Conservation (phyloP, 92 coral and sea anemone genomes). For the Meandrina meandrites region DNA sequence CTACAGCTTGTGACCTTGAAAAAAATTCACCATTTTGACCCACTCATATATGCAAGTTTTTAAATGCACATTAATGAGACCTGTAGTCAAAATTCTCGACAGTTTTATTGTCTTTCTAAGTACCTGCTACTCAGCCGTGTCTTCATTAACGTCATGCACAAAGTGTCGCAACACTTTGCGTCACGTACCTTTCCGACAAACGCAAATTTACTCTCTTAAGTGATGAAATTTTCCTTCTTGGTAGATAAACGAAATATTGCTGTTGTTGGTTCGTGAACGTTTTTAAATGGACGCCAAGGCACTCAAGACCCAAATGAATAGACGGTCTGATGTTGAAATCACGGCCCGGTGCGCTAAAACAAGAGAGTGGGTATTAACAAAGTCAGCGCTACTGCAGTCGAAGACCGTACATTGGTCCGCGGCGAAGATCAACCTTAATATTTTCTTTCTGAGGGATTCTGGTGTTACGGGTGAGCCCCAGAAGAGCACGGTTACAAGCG, state of each 20-base stretch:
- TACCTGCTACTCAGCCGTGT: conserved; percentile 17
- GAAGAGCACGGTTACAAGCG: background rate
- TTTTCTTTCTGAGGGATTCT: conserved; percentile 25
- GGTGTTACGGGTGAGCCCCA: background rate
- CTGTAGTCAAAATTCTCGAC: conserved; percentile 11
- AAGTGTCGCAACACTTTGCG: conserved; percentile 24
- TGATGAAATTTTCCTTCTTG: conserved; percentile 15
- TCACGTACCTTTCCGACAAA: conserved; percentile 32
- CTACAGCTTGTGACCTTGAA: background rate
- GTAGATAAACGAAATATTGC: background rate
- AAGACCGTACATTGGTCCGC: conserved; percentile 37
- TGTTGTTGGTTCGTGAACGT: background rate
- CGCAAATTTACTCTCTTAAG: background rate
- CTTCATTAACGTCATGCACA: conserved; percentile 12
- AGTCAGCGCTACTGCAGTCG: conserved; percentile 31
- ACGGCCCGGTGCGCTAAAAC: background rate
- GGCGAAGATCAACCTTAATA: conserved; percentile 38
- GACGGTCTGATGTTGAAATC: conserved; percentile 9
- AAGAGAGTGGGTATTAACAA: conserved; percentile 21
- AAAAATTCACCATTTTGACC: conserved; percentile 2
- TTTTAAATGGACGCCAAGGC: background rate
- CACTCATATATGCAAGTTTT: conserved; percentile 3
- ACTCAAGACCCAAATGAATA: background rate
- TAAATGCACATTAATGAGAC: conserved; percentile 42
- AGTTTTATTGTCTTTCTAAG: conserved; percentile 31